Base-by-base conservation (phyloP, 1,140 invertebrate species). In the Cotesia chilonis region DNA sequence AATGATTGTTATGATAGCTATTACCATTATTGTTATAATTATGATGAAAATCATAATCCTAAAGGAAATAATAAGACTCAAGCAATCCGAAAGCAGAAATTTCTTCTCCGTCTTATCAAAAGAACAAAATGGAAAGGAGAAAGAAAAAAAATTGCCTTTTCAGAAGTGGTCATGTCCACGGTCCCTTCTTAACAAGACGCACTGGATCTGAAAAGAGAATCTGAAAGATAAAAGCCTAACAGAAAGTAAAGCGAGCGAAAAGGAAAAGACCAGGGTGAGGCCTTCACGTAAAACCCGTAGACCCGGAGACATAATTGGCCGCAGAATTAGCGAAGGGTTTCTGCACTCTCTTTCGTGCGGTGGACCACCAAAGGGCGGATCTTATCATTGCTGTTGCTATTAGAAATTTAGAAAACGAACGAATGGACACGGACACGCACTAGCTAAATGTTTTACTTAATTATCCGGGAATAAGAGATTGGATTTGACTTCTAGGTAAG, bases 391-490 rank as follows among this genome's bases (percentile, higher is more conserved):
- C 54, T 38, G 6, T 54, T 41, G 47, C 54, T 9, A 38, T 4
- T 52, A 36, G 73, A 78, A 80, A 80, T 82, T 81, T 79, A 73
- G 75, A 75, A 78, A 80, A 78, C 77, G 76, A 78, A 64, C 75
- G 79, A 78, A 77, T 81, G 76, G 76, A 82, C 79, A 82, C 77
- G 67, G 75, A 79, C 79, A 77, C 76, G 75, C 75, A 75, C 41
- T 55, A 69, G 52, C 47, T 81, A 82, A 82, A 80, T 80, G 81
- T 77, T 82, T 81, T 81, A 82, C 72, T 77, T 71, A 80, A 82
- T 82, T 81, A 82, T 75, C 68, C 54, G 64, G 9, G 55, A 17
- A 9, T 60, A 51, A 71, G 71, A 81, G 79, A 82, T 82, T 82
- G 81, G 81, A 82, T 82, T 80, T 75, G 78, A 82, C 77, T 81